Conservation (phyloP, 2,888 invertebrate species). For the Cotesia congregata region DNA sequence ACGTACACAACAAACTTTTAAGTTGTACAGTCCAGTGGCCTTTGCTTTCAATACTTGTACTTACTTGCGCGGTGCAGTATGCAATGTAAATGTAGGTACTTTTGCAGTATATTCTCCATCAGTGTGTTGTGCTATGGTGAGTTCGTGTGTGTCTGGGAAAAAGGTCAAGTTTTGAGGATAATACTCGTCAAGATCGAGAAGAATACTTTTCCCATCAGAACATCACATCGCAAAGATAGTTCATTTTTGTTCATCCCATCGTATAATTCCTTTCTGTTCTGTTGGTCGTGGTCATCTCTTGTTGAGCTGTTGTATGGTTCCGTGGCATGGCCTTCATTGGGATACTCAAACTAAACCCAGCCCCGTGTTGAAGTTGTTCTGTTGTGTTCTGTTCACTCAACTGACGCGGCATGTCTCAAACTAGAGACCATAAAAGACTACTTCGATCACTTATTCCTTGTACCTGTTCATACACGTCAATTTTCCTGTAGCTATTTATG, state of each 20-base stretch:
- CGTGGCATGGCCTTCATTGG: conserved; percentile 5
- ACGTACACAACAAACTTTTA: conserved; percentile 9
- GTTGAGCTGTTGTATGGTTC: neutral
- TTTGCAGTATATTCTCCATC: neutral
- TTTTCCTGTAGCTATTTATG: conserved; percentile 31
- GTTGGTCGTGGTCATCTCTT: conserved; percentile 7
- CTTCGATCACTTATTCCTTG: conserved; percentile 19
- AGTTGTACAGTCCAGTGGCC: neutral
- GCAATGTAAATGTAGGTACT: too few relatives aligned
- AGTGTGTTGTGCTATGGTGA: neutral
- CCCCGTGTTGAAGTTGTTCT: neutral
- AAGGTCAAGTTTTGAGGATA: neutral
- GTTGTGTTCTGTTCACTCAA: conserved; percentile 14
- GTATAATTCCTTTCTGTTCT: conserved; percentile 3
- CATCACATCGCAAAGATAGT: conserved; percentile 9
- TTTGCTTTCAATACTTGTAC: neutral
- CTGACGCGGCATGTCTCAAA: conserved; percentile 22
- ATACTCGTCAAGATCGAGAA: neutral
- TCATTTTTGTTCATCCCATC: neutral
- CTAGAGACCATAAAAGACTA: conserved; percentile 9
- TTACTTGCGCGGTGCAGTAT: neutral
- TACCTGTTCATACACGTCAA: conserved; percentile 30
- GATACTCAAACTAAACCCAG: neutral
- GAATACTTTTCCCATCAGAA: conserved; percentile 23
- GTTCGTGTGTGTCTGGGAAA: neutral